Evolutionary conservation across 2,113 vertebrate genomes (phyloP).

Genomic region (Dascyllus trimaculatus): DNA sequence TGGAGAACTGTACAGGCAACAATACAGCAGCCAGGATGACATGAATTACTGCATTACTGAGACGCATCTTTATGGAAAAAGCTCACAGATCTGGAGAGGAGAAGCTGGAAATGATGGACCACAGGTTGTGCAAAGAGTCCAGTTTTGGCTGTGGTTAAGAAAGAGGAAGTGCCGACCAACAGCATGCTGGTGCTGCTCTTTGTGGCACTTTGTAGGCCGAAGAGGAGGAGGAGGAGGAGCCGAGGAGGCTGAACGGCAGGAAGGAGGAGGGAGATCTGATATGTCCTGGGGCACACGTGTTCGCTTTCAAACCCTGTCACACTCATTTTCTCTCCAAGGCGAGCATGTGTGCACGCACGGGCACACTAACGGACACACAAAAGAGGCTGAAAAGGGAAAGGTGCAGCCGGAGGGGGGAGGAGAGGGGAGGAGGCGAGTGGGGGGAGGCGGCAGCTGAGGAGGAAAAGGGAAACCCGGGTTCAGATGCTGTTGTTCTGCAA

Average conservation of each 20-base stretch:
- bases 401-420: constrained; percentile 30
- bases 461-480: constrained; percentile 52
- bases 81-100: not conserved
- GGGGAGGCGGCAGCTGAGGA: constrained; percentile 25
- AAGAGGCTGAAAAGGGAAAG: constrained; percentile 63
- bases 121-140: not conserved
- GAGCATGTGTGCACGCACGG: constrained; percentile 38
- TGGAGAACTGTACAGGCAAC: not conserved
- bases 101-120: not conserved
- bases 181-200: constrained; percentile 55
- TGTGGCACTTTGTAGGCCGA: constrained; percentile 53
- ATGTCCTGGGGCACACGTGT: constrained; percentile 79
- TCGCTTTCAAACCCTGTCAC: constrained; percentile 79
- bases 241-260: constrained; percentile 46
- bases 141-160: not conserved
- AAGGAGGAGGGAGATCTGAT: constrained; percentile 51
- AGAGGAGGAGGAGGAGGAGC: constrained; percentile 32
- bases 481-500: constrained; percentile 52
- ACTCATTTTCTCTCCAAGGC: constrained; percentile 67
- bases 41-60: not conserved
- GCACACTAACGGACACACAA: constrained; percentile 46
- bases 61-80: constrained; percentile 4
- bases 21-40: not conserved
- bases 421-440: constrained; percentile 14
- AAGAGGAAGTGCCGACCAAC: constrained; percentile 16